Evolutionary conservation across 1,140 invertebrate species (phyloP), one percentile per base, ranked within the genome.

Genomic region (Leucophenga varia): DNA sequence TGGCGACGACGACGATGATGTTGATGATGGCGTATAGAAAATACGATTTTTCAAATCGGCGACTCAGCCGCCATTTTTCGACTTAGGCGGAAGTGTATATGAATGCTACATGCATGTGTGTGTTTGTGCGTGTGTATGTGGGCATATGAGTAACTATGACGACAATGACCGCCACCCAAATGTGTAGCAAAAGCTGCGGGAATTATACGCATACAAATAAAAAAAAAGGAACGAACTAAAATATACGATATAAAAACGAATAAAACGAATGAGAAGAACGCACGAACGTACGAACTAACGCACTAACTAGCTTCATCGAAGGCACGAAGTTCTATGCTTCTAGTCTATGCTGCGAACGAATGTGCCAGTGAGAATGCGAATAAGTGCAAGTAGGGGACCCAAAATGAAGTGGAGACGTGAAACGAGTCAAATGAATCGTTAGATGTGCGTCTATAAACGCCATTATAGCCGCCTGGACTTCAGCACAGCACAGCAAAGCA

Each of bases 41-140:
- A 25, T 25, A 25, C 50, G 54, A 60, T 53, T 61, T 64, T 63
- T 49, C 63, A 63, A 51, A 51, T 51, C 42, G 49, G 30, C 49
- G 13, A 38, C 17, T 42, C 46, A 41, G 61, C 52, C 63, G 63
- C 63, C 63, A 65, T 65, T 67, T 65, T 65, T 64, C 57, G 63
- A 67, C 63, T 63, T 57, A 68, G 63, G 59, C 63, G 63, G 63
- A 67, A 67, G 46, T 45, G 22, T n/a, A n/a, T n/a, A n/a, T n/a
- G n/a, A n/a, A n/a, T n/a, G 22, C 22, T 6, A 25, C 22, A 10
- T 25, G 22, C 5, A 25, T 25, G 22, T 25, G 22, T 10, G 22
- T 6, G 22, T 25, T 6, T 25, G 22, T 25, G 22, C 22, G 22
- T 6, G 22, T 25, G n/a, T n/a, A n/a, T n/a, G n/a, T n/a, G n/a